A percentile compares a stretch with the other conserved stretches of the same genome.
phyloP scores from a whole-genome alignment of 2,888 invertebrate genomes.

The Dasypogon diadema region DNA sequence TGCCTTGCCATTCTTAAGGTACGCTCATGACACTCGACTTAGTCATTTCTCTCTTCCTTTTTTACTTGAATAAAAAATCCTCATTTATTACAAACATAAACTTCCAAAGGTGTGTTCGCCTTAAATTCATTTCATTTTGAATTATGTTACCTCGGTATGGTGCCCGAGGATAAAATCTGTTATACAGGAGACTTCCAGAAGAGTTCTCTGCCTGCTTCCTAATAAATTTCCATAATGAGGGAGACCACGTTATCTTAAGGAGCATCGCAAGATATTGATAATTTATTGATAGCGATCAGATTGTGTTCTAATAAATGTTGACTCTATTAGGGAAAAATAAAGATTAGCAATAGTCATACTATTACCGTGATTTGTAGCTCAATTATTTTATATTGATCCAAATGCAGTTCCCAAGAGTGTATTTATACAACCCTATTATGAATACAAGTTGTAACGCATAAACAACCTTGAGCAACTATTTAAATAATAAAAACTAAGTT shows the following conservation, averaged over 20 bases:
- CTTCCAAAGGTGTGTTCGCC: neutral
- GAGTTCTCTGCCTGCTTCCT: neutral
- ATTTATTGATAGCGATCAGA: too few relatives aligned
- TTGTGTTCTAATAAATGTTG: too few relatives aligned
- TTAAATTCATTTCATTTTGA: constrained; percentile 4
- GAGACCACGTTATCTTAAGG: neutral
- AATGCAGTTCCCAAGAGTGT: too few relatives aligned
- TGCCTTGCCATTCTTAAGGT: neutral
- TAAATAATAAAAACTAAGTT: too few relatives aligned
- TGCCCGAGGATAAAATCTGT: neutral
- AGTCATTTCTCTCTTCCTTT: neutral
- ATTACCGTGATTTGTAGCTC: too few relatives aligned
- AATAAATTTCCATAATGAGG: constrained; percentile 3
- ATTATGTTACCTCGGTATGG: neutral
- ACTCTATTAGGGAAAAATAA: too few relatives aligned
- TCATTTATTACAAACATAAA: neutral
- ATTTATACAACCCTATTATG: too few relatives aligned
- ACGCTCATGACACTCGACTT: neutral
- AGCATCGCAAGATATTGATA: neutral
- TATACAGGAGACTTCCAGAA: neutral
- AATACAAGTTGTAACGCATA: too few relatives aligned
- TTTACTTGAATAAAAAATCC: neutral
- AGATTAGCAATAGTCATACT: too few relatives aligned
- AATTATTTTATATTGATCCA: too few relatives aligned
- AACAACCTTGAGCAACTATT: too few relatives aligned